A percentile compares a stretch with the other conserved stretches of the same genome.
phyloP scores from a whole-genome alignment of 1,140 invertebrate genomes.

The Trialeurodes vaporariorum region DNA sequence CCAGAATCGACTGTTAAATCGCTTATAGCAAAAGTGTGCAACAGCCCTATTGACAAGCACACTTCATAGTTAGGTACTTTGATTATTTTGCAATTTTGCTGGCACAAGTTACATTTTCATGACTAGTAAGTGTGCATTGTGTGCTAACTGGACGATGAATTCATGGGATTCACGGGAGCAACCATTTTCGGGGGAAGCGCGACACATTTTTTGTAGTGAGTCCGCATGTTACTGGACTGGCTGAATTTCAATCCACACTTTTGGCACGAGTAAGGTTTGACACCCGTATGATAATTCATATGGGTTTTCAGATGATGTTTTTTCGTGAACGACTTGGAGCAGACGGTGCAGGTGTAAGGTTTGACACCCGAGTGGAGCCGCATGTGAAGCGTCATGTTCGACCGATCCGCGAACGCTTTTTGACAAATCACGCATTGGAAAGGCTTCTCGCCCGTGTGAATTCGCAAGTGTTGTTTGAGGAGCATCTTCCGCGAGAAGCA shows the following conservation, averaged over 20 bases:
- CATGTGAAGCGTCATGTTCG: constrained; percentile 69
- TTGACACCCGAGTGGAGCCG: constrained; percentile 67
- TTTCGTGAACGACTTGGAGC: constrained; percentile 77
- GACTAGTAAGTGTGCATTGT: no score
- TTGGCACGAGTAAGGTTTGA: constrained; percentile 35
- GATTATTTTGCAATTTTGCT: no score
- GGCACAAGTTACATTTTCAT: no score
- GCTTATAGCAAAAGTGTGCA: no score
- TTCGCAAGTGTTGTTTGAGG: constrained; percentile 62
- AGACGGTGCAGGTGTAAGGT: constrained; percentile 74
- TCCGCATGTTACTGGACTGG: constrained; percentile 27
- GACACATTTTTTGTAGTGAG: constrained; percentile 26
- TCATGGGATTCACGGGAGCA: neutral
- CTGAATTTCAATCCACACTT: constrained; percentile 45
- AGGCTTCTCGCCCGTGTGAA: constrained; percentile 65
- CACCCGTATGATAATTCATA: constrained; percentile 54
- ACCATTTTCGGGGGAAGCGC: neutral
- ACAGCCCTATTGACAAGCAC: no score
- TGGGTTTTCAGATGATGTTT: constrained; percentile 56
- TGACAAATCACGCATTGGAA: constrained; percentile 54
- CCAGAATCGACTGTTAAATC: no score
- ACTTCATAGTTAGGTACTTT: no score
- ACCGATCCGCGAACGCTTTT: constrained; percentile 65
- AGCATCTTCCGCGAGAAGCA: constrained; percentile 73
- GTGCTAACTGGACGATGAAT: neutral